Evolutionary conservation across 2,797 vertebrate genomes (phyloP), one percentile per base, ranked within the genome.

Genomic region (Poeciliopsis infans): DNA sequence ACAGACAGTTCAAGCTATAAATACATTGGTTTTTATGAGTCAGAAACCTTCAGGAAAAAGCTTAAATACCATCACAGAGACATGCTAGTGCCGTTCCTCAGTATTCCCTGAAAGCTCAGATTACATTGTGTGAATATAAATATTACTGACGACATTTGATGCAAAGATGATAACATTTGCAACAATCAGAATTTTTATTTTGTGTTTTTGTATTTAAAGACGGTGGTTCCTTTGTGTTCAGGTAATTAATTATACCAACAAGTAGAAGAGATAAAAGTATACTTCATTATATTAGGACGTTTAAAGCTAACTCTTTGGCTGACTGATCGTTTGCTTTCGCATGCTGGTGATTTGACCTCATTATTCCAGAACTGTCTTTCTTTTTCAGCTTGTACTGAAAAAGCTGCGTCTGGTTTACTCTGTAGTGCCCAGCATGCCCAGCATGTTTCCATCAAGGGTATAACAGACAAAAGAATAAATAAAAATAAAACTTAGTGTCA

Each of bases 231-330:
- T 33, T 72, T 79, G 57, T 78, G 57, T 33, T 49, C n/a, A 18
- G 16, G 45, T 45, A 31, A 49, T 36, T 51, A 13, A 39, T 64
- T 33, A 59, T n/a, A 39, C 1, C 33, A 13, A 7, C 36, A 41
- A 45, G 75, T 53, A 64, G 46, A 77, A 74, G 51, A 36, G 16
- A 61, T 8, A 46, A 45, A 39, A 31, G 47, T 69, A 13, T 33
- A 66, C 69, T 23, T 8, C 16, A 59, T 41, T 31, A 64, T 20
- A 39, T 33, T 41, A 79, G 20, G 36, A 51, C 41, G 64, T 77
- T 69, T 88, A 85, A 85, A 87, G 84, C 25, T 69, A 80, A 81
- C 57, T 92, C 86, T 95, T 94, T 93, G 90, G 87, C 80, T 90
- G 66, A 81, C 39, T 78, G 61, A 69, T 85, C 6, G 5, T 69